phyloP scores from a whole-genome alignment of 2,113 vertebrate genomes.

The Dasyurus viverrinus region DNA sequence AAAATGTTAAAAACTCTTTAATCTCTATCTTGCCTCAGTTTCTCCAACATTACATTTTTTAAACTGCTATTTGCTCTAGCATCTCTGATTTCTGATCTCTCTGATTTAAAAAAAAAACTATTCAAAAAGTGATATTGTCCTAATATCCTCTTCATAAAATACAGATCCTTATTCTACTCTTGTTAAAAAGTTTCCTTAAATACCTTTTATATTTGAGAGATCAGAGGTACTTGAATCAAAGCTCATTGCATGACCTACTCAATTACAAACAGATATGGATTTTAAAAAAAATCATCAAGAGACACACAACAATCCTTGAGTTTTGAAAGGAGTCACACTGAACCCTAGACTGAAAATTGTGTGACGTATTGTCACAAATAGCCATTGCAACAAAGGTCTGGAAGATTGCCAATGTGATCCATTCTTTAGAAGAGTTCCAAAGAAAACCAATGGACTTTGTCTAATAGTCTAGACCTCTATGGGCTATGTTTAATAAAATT shows the following conservation, averaged over 20 bases:
- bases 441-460: background rate
- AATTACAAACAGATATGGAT: constrained; percentile 10
- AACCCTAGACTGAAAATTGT: background rate
- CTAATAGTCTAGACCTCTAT: background rate
- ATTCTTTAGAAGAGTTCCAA: constrained; percentile 12
- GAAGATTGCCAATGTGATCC: background rate
- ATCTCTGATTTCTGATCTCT: background rate
- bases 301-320: background rate
- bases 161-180: background rate
- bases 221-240: constrained; percentile 20
- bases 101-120: background rate
- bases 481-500: background rate
- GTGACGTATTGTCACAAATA: background rate
- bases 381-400: background rate
- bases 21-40: too few species aligned
- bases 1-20: too few species aligned
- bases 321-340: constrained; percentile 28
- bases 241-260: constrained; percentile 8
- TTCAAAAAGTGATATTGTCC: background rate
- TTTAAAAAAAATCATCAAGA: background rate
- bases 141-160: background rate
- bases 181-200: background rate
- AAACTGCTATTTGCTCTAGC: background rate
- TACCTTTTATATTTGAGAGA: background rate
- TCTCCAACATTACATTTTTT: too few species aligned